A percentile compares a stretch with the other conserved stretches of the same genome.
Conservation (phyloP, 2,113 vertebrate species). For the Oceanites oceanicus region DNA sequence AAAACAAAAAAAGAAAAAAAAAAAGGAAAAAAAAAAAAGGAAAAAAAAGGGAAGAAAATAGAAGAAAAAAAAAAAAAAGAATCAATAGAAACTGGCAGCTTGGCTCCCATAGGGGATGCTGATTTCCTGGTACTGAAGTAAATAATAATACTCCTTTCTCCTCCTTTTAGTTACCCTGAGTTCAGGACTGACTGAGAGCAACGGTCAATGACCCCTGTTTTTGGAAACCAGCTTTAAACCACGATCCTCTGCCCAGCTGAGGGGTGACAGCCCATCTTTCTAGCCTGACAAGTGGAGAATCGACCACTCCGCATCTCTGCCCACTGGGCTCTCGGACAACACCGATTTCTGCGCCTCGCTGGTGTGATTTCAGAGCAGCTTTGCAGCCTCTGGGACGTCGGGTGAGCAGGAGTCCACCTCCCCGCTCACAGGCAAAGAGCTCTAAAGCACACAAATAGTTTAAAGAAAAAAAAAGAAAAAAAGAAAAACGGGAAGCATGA, state of each 20-base stretch:
- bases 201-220: not conserved
- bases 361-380: not conserved
- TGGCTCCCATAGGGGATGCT: not conserved
- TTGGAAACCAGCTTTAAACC: not conserved
- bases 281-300: not conserved
- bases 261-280: rapidly evolving
- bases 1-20: not conserved
- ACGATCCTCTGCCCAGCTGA: not conserved
- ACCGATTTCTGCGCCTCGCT: not conserved
- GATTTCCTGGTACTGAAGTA: not conserved
- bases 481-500: too few species aligned
- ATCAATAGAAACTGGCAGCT: not conserved
- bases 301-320: not conserved
- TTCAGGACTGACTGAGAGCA: not conserved
- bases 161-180: constrained; percentile 27
- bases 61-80: not conserved
- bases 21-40: not conserved
- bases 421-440: not conserved
- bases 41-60: not conserved
- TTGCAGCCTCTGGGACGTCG: not conserved
- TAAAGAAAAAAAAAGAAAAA: not conserved
- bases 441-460: not conserved
- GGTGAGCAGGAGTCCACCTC: not conserved
- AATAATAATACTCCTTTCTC: not conserved
- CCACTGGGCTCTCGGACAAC: not conserved